Base-by-base conservation (phyloP, 2,888 invertebrate genomes). In the Acronicta aceris region DNA sequence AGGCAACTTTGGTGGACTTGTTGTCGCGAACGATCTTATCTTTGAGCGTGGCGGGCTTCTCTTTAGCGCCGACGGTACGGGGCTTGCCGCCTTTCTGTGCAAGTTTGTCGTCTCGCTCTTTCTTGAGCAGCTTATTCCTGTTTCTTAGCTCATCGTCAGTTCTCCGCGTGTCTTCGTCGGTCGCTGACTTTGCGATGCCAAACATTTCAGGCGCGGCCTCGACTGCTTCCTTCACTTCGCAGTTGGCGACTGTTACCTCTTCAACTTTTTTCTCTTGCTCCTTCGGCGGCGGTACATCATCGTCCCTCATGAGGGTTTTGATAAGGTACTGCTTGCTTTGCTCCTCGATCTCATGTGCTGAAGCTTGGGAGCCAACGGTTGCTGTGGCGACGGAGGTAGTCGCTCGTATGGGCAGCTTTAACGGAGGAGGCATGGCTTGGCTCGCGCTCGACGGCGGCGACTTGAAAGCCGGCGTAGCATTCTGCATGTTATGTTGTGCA, bases 241-340 rank as follows among this genome's bases (percentile, higher is more conserved):
- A 88, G 76, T 89, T 92, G 1, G 91, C 92, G 38, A 92, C 90
- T 0, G 95, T 95, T 13, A 95, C 82, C 70, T 95, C 95, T 45
- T 95, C 95, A 5, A 91, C 92, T 76, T 96, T 95, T 64, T 95
- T 95, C 53, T 95, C 95, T 86, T 89, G 95, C 82, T 95, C 74
- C 85, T 95, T 76, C 88, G 96, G 79, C 30, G 97, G 96, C 90
- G 97, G 97, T 3, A 97, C 96, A 81, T 98, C 98, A 82, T 98
- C 95, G 84, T 98, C 97, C 42, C 98, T 97, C 71, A 98, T 98
- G 67, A 98, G 95, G 0, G 98, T 98, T 94, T 98, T 98, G 78
- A 98, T 98, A 46, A 98, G 96, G 95, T 97, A 97, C 92, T 97
- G 97, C 81, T 96, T 96, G 87, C 95, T 96, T 83, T 96, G 96